Base-by-base conservation (phyloP, 2,888 invertebrate genomes). In the Lepetodrilus schrolli region DNA sequence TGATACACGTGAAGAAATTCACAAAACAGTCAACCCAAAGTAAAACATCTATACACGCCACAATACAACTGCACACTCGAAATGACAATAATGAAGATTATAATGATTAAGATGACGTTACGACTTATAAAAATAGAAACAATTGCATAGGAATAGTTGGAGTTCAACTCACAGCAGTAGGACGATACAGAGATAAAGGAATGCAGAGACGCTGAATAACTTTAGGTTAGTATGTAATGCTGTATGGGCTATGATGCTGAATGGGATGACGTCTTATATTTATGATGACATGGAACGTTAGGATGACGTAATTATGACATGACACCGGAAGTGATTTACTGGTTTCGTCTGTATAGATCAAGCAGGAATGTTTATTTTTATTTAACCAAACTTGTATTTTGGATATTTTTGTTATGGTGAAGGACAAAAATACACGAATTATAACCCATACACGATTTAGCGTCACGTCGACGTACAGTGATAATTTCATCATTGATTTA, bases 171-270 rank as follows among this genome's bases (percentile, higher is more conserved):
- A 68, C 47, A 26, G 17, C 23, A n/a, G n/a, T 68, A 20, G 47
- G 43, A 47, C 68, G 47, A 38, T 23, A 68, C 26, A 43, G 5
- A 68, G 68, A 30, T 30, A 47, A 68, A 68, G 68, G 68, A 68
- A 68, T 68, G 68, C 68, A 68, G 13, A 68, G 68, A 68, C 43
- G 23, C n/a, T n/a, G n/a, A n/a, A n/a, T n/a, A n/a, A n/a, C n/a
- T n/a, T n/a, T n/a, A n/a, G n/a, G n/a, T n/a, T n/a, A n/a, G n/a
- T n/a, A n/a, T n/a, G n/a, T n/a, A n/a, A n/a, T n/a, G n/a, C n/a
- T n/a, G n/a, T n/a, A n/a, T n/a, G n/a, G n/a, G n/a, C n/a, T n/a
- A n/a, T n/a, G n/a, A n/a, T n/a, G n/a, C n/a, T n/a, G n/a, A n/a
- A n/a, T n/a, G n/a, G n/a, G n/a, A n/a, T n/a, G n/a, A n/a, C n/a